phyloP scores from a whole-genome alignment of 2,888 invertebrate genomes.

The Chorisops tibialis region DNA sequence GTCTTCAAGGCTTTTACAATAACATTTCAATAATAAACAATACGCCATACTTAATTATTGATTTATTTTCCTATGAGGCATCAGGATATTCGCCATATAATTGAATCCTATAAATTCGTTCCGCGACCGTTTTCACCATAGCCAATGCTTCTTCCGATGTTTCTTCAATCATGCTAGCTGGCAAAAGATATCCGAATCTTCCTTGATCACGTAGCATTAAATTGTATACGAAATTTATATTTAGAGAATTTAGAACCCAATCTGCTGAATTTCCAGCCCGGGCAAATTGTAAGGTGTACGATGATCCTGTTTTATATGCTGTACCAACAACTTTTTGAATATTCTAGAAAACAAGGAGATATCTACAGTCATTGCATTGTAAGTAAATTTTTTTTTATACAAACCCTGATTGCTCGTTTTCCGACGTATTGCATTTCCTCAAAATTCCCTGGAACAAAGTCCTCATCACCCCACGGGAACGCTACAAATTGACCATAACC shows the following conservation, averaged over 20 bases:
- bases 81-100: not conserved
- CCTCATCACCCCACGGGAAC: conserved; percentile 50
- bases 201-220: conserved; percentile 48
- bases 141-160: conserved; percentile 47
- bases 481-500: conserved; percentile 55
- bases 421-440: conserved; percentile 41
- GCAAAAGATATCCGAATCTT: conserved; percentile 48
- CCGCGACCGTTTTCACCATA: conserved; percentile 44
- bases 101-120: conserved; percentile 30
- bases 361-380: not conserved
- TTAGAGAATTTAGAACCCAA: conserved; percentile 45
- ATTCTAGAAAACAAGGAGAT: conserved; percentile 26
- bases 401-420: conserved; percentile 35
- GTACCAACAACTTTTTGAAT: conserved; percentile 21
- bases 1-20: too few species aligned
- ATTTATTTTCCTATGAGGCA: too few species aligned
- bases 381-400: conserved; percentile 8
- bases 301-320: conserved; percentile 45
- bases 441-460: conserved; percentile 45
- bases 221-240: conserved; percentile 45
- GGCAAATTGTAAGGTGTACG: conserved; percentile 44
- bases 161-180: conserved; percentile 46
- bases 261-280: conserved; percentile 47
- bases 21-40: too few species aligned
- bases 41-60: too few species aligned